Conservation (phyloP, 2,113 vertebrate genomes). For the Pithys albifrons region DNA sequence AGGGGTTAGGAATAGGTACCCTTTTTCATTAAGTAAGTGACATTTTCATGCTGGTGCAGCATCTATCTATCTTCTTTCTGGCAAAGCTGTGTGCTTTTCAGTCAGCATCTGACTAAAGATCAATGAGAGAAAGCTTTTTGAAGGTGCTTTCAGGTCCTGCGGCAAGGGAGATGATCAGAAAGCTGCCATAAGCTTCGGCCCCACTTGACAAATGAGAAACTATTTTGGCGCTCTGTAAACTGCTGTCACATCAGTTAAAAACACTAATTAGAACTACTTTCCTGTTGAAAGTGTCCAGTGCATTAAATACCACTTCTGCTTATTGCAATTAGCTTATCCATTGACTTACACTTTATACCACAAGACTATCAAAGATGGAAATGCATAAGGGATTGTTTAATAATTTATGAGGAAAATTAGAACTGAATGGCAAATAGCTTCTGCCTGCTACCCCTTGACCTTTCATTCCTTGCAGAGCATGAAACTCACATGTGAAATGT, state of each 20-base stretch:
- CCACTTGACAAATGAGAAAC: conserved; percentile 84
- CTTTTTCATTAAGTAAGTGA: conserved; percentile 76
- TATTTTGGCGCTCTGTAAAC: conserved; percentile 79
- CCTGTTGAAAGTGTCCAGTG: conserved; percentile 84
- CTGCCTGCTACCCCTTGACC: conserved; percentile 67
- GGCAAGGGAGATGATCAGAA: conserved; percentile 86
- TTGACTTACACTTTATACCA: conserved; percentile 85
- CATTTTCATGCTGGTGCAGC: conserved; percentile 77
- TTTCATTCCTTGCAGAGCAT: conserved; percentile 15
- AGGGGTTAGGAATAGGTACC: conserved; percentile 59
- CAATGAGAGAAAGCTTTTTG: conserved; percentile 85
- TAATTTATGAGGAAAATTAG: conserved; percentile 85
- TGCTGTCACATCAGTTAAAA: conserved; percentile 86
- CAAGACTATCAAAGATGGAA: conserved; percentile 82
- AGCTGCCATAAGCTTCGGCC: conserved; percentile 78
- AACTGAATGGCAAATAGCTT: conserved; percentile 75
- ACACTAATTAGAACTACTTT: conserved; percentile 93
- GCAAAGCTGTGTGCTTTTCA: conserved; percentile 77
- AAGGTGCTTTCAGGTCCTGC: conserved; percentile 82
- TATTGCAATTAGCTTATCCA: conserved; percentile 92
- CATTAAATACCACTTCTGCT: conserved; percentile 90
- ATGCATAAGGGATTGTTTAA: conserved; percentile 76
- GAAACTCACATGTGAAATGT: neutral
- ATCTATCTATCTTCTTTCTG: conserved; percentile 82
- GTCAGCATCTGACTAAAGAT: conserved; percentile 82